A percentile compares a stretch with the other conserved stretches of the same genome.
These are phyloP conservation scores for Schizothorax lantsangensis DNA, from an alignment of 2,797 vertebrate genomes.

Conservation along the genomic window DNA sequence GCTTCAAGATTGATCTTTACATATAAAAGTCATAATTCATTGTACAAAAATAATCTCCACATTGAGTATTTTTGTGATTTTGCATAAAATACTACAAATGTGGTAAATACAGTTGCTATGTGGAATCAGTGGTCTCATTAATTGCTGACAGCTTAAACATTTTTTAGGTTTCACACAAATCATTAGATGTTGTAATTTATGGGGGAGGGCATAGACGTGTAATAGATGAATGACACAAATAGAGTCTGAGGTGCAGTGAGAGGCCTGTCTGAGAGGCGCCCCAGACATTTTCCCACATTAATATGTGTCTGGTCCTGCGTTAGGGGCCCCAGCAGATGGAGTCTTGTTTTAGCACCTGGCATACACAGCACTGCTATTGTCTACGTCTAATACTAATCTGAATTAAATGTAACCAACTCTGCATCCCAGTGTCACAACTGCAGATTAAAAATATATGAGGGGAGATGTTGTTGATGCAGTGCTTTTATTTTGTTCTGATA, in stretches of 20 bases:
- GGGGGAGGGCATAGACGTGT: constrained; percentile 65
- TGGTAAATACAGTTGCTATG: background rate
- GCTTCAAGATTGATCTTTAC: background rate
- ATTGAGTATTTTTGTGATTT: background rate
- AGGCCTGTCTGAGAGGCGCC: constrained; percentile 69
- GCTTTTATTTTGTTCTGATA: background rate
- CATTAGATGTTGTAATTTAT: constrained; percentile 57
- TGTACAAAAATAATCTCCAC: background rate
- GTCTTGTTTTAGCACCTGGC: constrained; percentile 82
- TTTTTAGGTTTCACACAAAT: background rate
- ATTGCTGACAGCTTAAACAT: background rate
- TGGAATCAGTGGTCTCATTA: background rate
- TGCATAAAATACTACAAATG: background rate
- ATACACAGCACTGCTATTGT: constrained; percentile 73
- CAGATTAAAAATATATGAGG: constrained; percentile 56
- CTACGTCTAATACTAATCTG: constrained; percentile 62
- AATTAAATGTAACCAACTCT: constrained; percentile 61
- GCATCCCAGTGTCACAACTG: constrained; percentile 53
- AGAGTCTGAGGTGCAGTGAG: constrained; percentile 77
- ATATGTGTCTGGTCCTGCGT: constrained; percentile 81
- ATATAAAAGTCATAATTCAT: background rate
- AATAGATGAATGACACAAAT: constrained; percentile 77
- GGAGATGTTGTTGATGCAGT: background rate
- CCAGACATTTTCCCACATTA: constrained; percentile 84
- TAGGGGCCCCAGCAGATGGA: constrained; percentile 81